Evolutionary conservation across 2,888 invertebrate species (phyloP), one percentile per base, ranked within the genome.

Genomic region (Poecilus cupreus): DNA sequence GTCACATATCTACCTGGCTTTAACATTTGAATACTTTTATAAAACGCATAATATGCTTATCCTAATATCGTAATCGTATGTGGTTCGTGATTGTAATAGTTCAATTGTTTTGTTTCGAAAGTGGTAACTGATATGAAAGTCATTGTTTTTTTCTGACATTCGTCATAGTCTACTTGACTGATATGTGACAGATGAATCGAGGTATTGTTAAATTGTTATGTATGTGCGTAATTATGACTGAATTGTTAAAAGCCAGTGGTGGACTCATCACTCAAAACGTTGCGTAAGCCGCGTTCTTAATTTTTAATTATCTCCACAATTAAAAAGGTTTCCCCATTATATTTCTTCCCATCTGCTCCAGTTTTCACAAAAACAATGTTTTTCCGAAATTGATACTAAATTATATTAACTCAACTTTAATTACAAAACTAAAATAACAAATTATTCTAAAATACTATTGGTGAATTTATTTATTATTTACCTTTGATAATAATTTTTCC

Each of bases 181-280:
- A 51, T 51, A 51, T 8, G 51, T 51, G 51, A 51, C 51, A 51
- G 51, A 51, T 18, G 51, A 51, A 51, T 18, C 51, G 51, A 13
- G 10, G 51, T 10, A 51, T 51, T 46, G 46, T 46, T 46, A 13
- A 46, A 46, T 10, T 51, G 51, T 51, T 51, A 51, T 18, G 51
- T 18, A 51, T 18, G 13, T 43, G 43, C 43, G 43, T 43, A 43
- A 43, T 43, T 43, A 43, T 43, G 43, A 39, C 8, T 8, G 10
- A 39, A n/a, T 11, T n/a, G 2, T 39, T 5, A 32, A 10, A 43
- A 5, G 43, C 11, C 10, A 43, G 43, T 43, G 10, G 10, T 43
- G 43, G 43, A 43, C n/a, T 43, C 43, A 43, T n/a, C 43, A 13
- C 43, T 43, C 10, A n/a, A 10, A 43, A 43, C n/a, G 43, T 43